Conservation (phyloP, 1,140 invertebrate species). For the Zaprionus ghesquierei region DNA sequence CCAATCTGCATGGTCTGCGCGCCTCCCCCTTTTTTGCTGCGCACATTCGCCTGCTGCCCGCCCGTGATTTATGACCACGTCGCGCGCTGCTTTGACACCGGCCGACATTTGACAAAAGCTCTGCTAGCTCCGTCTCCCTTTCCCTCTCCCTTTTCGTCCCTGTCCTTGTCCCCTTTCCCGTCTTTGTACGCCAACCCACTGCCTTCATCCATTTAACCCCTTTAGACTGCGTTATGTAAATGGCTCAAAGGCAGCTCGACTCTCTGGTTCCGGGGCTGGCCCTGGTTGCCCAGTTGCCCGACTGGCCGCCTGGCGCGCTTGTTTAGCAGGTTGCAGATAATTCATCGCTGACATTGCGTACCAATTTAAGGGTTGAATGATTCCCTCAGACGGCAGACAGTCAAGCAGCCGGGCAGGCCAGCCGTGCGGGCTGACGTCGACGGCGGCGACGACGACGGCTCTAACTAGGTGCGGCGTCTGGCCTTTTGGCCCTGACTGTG, state of each 20-base stretch:
- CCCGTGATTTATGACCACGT: slow-evolving; percentile 72
- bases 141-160: too few species aligned
- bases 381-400: slow-evolving; percentile 49
- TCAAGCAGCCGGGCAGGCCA: slow-evolving; percentile 15
- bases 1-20: slow-evolving; percentile 7
- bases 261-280: neutral
- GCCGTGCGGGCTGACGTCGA: slow-evolving; percentile 13
- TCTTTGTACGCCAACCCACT: neutral
- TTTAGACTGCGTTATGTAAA: slow-evolving; percentile 54
- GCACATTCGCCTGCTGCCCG: slow-evolving; percentile 29
- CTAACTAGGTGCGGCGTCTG: slow-evolving; percentile 68
- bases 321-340: slow-evolving; percentile 81
- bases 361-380: slow-evolving; percentile 81
- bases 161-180: neutral
- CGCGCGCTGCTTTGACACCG: slow-evolving; percentile 75
- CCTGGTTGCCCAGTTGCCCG: neutral
- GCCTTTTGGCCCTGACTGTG: slow-evolving; percentile 55
- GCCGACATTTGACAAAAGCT: slow-evolving; percentile 78
- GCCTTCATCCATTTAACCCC: neutral
- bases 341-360: slow-evolving; percentile 81
- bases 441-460: slow-evolving; percentile 7
- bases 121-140: slow-evolving; percentile 17
- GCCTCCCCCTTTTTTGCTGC: slow-evolving; percentile 19
- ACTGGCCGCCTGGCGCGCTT: slow-evolving; percentile 40
- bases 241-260: slow-evolving; percentile 57